A percentile compares a stretch with the other conserved stretches of the same genome.
Conservation (phyloP, 2,113 vertebrate genomes). For the Pholis gunnellus region DNA sequence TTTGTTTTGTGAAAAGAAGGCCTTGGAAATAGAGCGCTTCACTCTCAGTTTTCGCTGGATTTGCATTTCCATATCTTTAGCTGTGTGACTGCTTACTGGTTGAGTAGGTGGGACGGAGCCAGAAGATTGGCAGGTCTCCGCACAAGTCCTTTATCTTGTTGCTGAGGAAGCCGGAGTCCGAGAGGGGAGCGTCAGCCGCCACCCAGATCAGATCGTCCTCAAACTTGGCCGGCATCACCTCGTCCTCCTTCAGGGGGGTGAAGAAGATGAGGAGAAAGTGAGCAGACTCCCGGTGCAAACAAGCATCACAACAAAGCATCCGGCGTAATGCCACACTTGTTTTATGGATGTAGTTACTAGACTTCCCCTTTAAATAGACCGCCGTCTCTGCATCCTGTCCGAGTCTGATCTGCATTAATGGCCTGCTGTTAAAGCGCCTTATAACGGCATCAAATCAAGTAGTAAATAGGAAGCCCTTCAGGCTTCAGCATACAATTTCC, state of each 20-base stretch:
- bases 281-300: background rate
- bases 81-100: conserved; percentile 81
- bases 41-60: background rate
- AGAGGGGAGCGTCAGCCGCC: conserved; percentile 87
- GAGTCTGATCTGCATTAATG: conserved; percentile 65
- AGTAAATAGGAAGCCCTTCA: conserved; percentile 45
- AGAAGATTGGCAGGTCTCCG: conserved; percentile 91
- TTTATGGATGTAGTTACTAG: conserved; percentile 19
- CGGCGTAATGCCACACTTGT: conserved; percentile 2
- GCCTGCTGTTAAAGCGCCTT: conserved; percentile 50
- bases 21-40: background rate
- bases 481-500: conserved; percentile 48
- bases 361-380: conserved; percentile 36
- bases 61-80: background rate
- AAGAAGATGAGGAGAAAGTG: background rate
- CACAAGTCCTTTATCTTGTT: conserved; percentile 92
- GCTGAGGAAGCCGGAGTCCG: conserved; percentile 90
- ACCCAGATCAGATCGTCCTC: conserved; percentile 94
- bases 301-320: conserved; percentile 5
- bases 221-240: conserved; percentile 93
- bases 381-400: conserved; percentile 41
- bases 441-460: conserved; percentile 55
- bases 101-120: conserved; percentile 91
- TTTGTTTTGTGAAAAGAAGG: conserved; percentile 34
- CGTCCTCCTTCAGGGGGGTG: conserved; percentile 67